phyloP scores from a whole-genome alignment of 2,113 vertebrate species.

The Ranitomeya variabilis region DNA sequence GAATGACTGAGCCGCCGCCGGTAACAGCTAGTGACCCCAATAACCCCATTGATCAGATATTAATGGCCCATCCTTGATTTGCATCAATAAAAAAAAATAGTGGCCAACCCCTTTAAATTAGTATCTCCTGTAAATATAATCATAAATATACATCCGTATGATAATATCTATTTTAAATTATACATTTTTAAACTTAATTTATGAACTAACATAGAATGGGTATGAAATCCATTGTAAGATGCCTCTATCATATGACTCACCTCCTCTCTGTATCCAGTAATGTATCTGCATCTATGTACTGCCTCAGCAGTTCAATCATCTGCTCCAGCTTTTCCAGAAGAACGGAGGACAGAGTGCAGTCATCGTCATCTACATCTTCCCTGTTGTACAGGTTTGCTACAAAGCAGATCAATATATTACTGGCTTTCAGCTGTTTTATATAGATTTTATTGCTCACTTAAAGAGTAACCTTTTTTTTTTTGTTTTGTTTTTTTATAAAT shows the following conservation, averaged over 20 bases:
- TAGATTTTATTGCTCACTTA: neutral
- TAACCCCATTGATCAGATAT: too few species aligned
- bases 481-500: too few species aligned
- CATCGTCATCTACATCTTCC: constrained; percentile 52
- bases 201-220: neutral
- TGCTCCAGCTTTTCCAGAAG: constrained; percentile 44
- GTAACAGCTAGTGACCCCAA: too few species aligned
- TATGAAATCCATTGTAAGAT: neutral
- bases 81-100: too few species aligned
- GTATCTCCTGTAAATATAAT: neutral
- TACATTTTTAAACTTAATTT: neutral
- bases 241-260: neutral
- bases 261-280: constrained; percentile 51
- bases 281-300: constrained; percentile 30
- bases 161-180: neutral
- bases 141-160: neutral
- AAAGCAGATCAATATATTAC: neutral
- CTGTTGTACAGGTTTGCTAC: constrained; percentile 54
- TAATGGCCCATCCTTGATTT: too few species aligned
- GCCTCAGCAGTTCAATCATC: constrained; percentile 50
- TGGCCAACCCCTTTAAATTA: neutral
- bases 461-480: too few species aligned
- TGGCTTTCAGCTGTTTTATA: neutral
- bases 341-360: constrained; percentile 35
- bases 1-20: too few species aligned